Conservation (phyloP, 2,797 vertebrate species). For the Otolemur crassicaudatus region DNA sequence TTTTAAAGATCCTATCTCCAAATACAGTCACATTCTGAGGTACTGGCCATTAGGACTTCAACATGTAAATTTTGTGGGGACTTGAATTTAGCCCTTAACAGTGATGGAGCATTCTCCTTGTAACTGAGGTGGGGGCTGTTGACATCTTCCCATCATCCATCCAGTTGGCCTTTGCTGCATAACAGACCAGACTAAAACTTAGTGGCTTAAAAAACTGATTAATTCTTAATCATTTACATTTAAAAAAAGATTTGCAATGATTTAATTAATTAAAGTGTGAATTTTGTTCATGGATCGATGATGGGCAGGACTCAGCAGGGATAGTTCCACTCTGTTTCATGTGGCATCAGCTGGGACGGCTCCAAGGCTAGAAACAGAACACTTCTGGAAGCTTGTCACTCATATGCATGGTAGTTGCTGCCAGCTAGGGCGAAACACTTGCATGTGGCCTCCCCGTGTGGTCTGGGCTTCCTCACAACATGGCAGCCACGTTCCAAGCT, state of each 20-base stretch:
- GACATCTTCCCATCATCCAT: rapidly evolving
- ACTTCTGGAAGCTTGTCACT: not conserved
- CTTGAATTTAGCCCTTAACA: rapidly evolving
- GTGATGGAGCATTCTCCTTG: not conserved
- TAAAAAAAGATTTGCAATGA: not conserved
- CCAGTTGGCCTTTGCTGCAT: rapidly evolving
- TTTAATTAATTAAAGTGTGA: no score
- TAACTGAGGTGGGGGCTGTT: no score
- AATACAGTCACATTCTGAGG: not conserved
- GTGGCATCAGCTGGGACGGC: no score
- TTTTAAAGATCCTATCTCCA: not conserved
- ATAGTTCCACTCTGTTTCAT: not conserved
- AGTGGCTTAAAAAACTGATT: not conserved
- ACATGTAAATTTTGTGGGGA: not conserved
- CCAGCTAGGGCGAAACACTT: rapidly evolving
- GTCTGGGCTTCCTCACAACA: not conserved
- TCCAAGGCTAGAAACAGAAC: not conserved
- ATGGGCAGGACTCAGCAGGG: not conserved
- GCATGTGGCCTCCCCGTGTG: rapidly evolving
- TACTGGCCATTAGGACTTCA: not conserved
- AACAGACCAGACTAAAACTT: not conserved
- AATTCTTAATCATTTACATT: not conserved
- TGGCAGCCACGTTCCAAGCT: not conserved
- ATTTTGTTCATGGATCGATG: not conserved
- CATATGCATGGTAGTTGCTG: rapidly evolving